phyloP scores from a whole-genome alignment of 2,797 vertebrate genomes.

The Avahi laniger region DNA sequence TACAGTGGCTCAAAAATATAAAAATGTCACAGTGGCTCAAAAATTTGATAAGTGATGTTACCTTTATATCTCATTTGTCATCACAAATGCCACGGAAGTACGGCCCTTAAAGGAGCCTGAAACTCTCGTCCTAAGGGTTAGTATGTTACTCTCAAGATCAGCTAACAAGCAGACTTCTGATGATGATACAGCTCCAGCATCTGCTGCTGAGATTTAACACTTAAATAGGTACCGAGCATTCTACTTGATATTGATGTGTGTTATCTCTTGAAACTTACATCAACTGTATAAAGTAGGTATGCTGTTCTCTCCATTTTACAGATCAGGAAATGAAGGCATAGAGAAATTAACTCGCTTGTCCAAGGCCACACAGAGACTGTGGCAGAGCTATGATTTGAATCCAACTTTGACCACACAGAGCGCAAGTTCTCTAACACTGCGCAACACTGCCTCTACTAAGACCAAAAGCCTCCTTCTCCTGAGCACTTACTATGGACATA shows the following conservation, averaged over 20 bases:
- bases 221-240: rapidly evolving
- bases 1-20: background rate
- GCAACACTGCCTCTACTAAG: rapidly evolving
- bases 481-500: background rate
- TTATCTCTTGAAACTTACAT: background rate
- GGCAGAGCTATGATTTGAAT: background rate
- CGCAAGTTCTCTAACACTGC: no score
- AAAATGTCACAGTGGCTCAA: background rate
- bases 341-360: background rate
- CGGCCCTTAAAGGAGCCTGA: background rate
- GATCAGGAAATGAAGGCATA: background rate
- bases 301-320: background rate
- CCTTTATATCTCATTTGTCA: background rate
- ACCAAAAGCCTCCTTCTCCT: background rate
- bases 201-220: background rate
- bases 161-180: background rate
- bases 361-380: background rate
- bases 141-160: background rate
- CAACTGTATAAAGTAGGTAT: background rate
- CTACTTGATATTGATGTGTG: rapidly evolving
- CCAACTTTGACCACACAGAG: background rate
- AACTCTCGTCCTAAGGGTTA: background rate
- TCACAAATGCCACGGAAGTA: background rate
- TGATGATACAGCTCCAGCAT: rapidly evolving
- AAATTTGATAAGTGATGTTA: background rate